Conservation (phyloP, 1,140 invertebrate genomes). For the Pseudomyrmex flavicornis region DNA sequence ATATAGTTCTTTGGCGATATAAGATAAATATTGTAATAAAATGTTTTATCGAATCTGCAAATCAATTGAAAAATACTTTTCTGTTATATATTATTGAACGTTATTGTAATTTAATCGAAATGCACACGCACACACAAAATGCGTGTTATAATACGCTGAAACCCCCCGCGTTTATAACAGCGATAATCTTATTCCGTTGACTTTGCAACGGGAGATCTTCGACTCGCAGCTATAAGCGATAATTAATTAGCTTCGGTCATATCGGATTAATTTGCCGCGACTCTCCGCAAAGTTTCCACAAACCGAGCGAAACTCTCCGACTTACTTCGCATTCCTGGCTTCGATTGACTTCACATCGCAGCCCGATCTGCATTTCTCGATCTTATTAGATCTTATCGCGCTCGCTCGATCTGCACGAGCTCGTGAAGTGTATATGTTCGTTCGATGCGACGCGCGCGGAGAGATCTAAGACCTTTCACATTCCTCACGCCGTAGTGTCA, state of each 20-base stretch:
- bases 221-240: background rate
- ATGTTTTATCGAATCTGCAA: background rate
- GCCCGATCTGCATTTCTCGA: constrained; percentile 21
- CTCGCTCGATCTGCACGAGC: constrained; percentile 5
- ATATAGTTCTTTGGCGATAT: background rate
- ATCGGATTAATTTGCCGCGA: constrained; percentile 7
- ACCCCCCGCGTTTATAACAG: background rate
- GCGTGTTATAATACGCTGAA: background rate
- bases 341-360: background rate
- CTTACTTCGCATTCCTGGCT: background rate
- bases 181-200: background rate
- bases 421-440: constrained; percentile 4
- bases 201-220: background rate
- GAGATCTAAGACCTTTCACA: constrained; percentile 67
- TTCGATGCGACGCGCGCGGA: constrained; percentile 30
- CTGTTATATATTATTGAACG: background rate
- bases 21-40: background rate
- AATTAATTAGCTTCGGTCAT: constrained; percentile 25
- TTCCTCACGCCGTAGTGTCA: constrained; percentile 64
- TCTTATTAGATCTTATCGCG: constrained; percentile 56
- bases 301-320: constrained; percentile 17
- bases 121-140: background rate
- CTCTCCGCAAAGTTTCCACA: background rate
- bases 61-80: background rate
- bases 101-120: background rate